Evolutionary conservation across 2,113 vertebrate species (phyloP), one percentile per base, ranked within the genome.

Genomic region (Neolamprologus devosi): DNA sequence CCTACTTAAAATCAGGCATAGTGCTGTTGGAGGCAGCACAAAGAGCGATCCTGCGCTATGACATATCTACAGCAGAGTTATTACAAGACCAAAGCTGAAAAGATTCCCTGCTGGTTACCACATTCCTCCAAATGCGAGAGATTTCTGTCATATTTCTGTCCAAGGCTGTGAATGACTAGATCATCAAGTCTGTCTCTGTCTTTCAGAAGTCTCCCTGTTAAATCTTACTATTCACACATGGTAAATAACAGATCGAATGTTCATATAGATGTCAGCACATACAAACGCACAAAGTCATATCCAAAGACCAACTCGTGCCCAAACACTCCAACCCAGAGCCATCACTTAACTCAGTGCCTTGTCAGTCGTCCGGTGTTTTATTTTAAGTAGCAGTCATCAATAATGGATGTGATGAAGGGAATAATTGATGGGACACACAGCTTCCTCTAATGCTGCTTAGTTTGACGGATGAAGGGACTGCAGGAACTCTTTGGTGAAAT

Each of bases 351-450:
- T 92, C 90, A 55, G 70, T 89, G 91, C 88, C 93, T 90, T 92
- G 94, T 94, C 94, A 95, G 93, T 92, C 86, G 80, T 86, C 91
- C 86, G 3, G 89, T 88, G 87, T 94, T 92, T 96, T 95, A 95
- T 95, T 95, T 94, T 94, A 95, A 95, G 95, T 92, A 93, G 91
- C 90, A 87, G 75, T 89, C 93, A 94, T 95, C 89, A 94, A 95
- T 94, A 93, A 95, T 95, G 57, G 49, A 96, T 92, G 91, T 80
- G 86, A 85, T 91, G 92, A 91, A 68, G 88, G 89, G 92, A 94
- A 95, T 96, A 95, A 95, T 94, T 95, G 94, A 96, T 95, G 93
- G 92, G 93, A 93, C 94, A 90, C 93, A 86, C 89, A 88, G 92
- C 92, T 93, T 94, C 92, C 93, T 94, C 93, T 91, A 93, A 94